Evolutionary conservation across 1,140 invertebrate species (phyloP).

Genomic region (Brachionus calyciflorus): DNA sequence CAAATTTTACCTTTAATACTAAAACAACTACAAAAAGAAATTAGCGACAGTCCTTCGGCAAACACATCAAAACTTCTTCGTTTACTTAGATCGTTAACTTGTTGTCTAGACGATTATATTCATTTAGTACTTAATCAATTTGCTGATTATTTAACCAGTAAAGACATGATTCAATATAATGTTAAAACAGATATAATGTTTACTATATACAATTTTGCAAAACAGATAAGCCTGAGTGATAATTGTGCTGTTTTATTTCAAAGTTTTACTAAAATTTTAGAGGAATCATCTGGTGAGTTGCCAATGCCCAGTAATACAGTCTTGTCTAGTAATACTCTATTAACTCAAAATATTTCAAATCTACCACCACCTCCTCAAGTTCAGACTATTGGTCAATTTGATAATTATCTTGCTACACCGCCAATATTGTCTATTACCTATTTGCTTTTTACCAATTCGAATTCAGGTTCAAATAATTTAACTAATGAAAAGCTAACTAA

Average conservation of each 20-base stretch:
- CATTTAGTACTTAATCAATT: conserved; percentile 73
- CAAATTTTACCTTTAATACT: conserved; percentile 91
- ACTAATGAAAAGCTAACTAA: background rate
- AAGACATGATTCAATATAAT: background rate
- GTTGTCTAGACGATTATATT: conserved; percentile 90
- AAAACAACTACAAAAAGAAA: conserved; percentile 67
- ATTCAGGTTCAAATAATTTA: background rate
- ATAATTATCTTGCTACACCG: conserved; percentile 1
- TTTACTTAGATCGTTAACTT: conserved; percentile 59
- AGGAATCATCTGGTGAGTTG: background rate
- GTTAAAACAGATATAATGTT: conserved; percentile 39
- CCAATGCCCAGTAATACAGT: background rate
- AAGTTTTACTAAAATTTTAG: conserved; percentile 35
- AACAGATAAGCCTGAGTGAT: conserved; percentile 28
- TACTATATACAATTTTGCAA: conserved; percentile 42
- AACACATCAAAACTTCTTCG: conserved; percentile 14
- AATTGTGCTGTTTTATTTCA: conserved; percentile 45
- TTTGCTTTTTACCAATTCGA: conserved; percentile 27
- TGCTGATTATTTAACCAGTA: background rate
- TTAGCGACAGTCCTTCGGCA: background rate
- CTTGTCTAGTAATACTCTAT: background rate
- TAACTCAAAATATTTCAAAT: conserved; percentile 14
- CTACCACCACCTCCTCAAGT: background rate
- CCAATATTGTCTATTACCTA: conserved; percentile 18
- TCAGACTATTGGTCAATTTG: background rate